Percentiles rank a stretch among this genome's conserved stretches.
These are phyloP conservation scores for Liasis olivaceus DNA, from an alignment of 2,797 vertebrate genomes.

Conservation along the genomic window DNA sequence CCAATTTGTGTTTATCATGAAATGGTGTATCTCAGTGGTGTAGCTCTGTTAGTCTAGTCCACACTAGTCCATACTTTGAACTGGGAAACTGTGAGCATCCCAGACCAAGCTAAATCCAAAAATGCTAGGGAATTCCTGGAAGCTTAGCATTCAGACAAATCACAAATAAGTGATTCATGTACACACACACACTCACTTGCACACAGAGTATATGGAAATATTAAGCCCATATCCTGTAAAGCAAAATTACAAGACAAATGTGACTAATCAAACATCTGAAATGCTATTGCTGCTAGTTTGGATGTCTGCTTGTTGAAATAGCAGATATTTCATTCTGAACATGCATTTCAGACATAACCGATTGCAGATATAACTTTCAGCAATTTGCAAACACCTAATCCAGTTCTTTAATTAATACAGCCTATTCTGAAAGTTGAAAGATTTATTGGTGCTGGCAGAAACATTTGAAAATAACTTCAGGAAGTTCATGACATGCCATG, in stretches of 20 bases:
- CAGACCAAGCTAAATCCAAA: too few species aligned
- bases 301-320: constrained; percentile 28
- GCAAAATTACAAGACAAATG: constrained; percentile 60
- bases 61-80: too few species aligned
- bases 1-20: too few species aligned
- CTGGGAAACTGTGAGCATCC: too few species aligned
- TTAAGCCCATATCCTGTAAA: constrained; percentile 59
- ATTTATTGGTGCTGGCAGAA: constrained; percentile 73
- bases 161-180: not conserved
- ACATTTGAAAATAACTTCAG: constrained; percentile 68
- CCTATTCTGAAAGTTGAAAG: constrained; percentile 65
- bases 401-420: constrained; percentile 68
- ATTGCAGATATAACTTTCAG: constrained; percentile 64
- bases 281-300: not conserved
- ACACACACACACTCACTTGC: not conserved
- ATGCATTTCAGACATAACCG: constrained; percentile 45
- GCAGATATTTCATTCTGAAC: constrained; percentile 48
- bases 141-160: too few species aligned
- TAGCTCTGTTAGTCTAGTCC: too few species aligned
- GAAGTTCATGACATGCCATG: constrained; percentile 67
- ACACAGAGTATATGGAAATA: constrained; percentile 25
- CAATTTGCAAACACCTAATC: constrained; percentile 62
- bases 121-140: too few species aligned
- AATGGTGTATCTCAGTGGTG: too few species aligned
- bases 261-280: constrained; percentile 60